Evolutionary conservation across 2,113 vertebrate genomes (phyloP).

Genomic region (Cyanoramphus novaezelandiae): DNA sequence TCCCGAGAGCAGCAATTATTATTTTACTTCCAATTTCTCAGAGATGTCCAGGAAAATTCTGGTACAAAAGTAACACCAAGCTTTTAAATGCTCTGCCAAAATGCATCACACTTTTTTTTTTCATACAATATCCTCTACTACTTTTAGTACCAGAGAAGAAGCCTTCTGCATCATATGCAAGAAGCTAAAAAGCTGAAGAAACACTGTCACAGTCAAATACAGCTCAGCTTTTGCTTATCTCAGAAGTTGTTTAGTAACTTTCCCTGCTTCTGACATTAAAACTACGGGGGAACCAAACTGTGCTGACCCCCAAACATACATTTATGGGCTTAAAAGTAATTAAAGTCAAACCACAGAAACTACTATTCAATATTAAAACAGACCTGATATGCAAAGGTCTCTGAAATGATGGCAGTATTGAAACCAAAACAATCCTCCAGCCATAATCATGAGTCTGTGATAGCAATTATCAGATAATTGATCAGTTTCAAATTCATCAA

Average conservation of each 20-base stretch:
- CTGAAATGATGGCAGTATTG: background rate
- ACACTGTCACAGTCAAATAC: background rate
- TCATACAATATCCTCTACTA: background rate
- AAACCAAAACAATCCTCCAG: constrained; percentile 10
- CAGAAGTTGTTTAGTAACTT: background rate
- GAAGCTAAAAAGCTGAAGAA: constrained; percentile 32
- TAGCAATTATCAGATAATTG: constrained; percentile 62
- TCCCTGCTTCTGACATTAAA: constrained; percentile 15
- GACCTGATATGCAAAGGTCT: background rate
- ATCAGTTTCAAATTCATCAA: constrained; percentile 66
- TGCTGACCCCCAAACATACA: background rate
- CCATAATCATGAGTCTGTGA: constrained; percentile 11
- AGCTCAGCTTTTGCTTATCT: constrained; percentile 8
- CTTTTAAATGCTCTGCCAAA: background rate
- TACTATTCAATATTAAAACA: background rate
- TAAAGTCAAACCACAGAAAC: constrained; percentile 8
- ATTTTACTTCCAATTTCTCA: background rate
- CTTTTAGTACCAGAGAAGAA: background rate
- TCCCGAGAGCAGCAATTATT: background rate
- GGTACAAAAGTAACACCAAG: background rate
- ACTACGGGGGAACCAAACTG: background rate
- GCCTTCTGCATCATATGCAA: background rate
- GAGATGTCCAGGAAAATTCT: background rate
- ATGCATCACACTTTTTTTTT: background rate
- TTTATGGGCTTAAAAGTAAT: background rate